phyloP scores from a whole-genome alignment of 2,888 invertebrate genomes.

The Lasioglossum morio region DNA sequence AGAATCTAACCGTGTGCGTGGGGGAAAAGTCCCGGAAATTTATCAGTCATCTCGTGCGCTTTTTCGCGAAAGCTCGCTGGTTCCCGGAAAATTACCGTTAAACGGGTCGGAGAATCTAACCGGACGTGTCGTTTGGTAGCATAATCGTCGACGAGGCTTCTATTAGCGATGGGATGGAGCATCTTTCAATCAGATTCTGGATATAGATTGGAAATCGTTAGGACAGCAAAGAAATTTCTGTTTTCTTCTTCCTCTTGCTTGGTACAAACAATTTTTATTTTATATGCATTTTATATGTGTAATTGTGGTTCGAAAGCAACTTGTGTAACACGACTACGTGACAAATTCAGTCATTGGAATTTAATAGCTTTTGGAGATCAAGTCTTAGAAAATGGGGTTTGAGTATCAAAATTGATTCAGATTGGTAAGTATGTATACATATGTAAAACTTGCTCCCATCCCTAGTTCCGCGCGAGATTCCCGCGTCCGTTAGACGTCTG shows the following conservation, averaged over 20 bases:
- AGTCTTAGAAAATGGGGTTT: background rate
- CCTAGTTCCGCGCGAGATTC: background rate
- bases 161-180: background rate
- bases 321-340: background rate
- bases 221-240: background rate
- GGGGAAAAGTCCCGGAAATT: slow-evolving; percentile 7
- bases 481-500: slow-evolving; percentile 15
- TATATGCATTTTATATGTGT: background rate
- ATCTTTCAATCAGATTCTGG: background rate
- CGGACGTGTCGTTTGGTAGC: slow-evolving; percentile 27
- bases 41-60: slow-evolving; percentile 16
- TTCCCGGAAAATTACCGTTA: slow-evolving; percentile 50
- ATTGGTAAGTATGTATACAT: background rate
- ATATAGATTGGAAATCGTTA: background rate
- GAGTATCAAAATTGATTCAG: background rate
- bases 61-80: slow-evolving; percentile 26
- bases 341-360: background rate
- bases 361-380: background rate
- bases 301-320: no score
- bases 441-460: background rate
- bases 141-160: slow-evolving; percentile 7
- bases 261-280: background rate
- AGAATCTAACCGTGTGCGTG: background rate
- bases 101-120: slow-evolving; percentile 19
- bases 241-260: background rate